phyloP scores from a whole-genome alignment of 2,888 invertebrate species.

The Eledona agricola region DNA sequence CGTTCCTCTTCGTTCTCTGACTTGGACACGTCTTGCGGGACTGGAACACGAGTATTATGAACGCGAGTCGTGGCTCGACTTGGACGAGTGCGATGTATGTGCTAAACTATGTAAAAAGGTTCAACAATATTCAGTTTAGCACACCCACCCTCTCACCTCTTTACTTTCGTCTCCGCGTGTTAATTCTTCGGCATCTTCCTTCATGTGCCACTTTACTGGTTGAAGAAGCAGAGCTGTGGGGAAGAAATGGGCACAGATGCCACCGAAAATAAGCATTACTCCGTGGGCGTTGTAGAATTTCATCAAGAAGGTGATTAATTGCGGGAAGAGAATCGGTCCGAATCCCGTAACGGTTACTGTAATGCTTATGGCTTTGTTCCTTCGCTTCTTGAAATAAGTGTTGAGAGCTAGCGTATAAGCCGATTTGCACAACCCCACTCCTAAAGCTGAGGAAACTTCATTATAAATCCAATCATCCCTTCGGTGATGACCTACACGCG shows the following conservation, averaged over 20 bases:
- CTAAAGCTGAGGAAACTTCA: slow-evolving; percentile 64
- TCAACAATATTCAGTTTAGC: too few relatives aligned
- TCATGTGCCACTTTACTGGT: slow-evolving; percentile 74
- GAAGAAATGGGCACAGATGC: slow-evolving; percentile 69
- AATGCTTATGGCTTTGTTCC: slow-evolving; percentile 70
- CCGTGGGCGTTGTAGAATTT: slow-evolving; percentile 68
- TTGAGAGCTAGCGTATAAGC: slow-evolving; percentile 72
- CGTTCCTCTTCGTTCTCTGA: too few relatives aligned
- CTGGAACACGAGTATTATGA: too few relatives aligned
- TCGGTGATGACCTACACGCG: slow-evolving; percentile 64
- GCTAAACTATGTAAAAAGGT: too few relatives aligned
- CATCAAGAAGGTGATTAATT: slow-evolving; percentile 68
- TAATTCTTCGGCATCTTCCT: slow-evolving; percentile 44
- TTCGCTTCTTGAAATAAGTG: slow-evolving; percentile 70
- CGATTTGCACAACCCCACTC: slow-evolving; percentile 68
- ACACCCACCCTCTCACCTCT: too few relatives aligned
- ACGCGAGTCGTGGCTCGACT: too few relatives aligned
- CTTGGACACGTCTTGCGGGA: too few relatives aligned
- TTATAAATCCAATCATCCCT: slow-evolving; percentile 2
- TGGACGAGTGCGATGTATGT: too few relatives aligned
- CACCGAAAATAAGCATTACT: slow-evolving; percentile 70
- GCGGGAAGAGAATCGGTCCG: slow-evolving; percentile 73
- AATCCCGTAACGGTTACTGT: slow-evolving; percentile 74
- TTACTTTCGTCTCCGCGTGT: too few relatives aligned
- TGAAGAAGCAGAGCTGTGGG: slow-evolving; percentile 70